Evolutionary conservation across 1,140 invertebrate species (phyloP).

Genomic region (Drosophila parvula): DNA sequence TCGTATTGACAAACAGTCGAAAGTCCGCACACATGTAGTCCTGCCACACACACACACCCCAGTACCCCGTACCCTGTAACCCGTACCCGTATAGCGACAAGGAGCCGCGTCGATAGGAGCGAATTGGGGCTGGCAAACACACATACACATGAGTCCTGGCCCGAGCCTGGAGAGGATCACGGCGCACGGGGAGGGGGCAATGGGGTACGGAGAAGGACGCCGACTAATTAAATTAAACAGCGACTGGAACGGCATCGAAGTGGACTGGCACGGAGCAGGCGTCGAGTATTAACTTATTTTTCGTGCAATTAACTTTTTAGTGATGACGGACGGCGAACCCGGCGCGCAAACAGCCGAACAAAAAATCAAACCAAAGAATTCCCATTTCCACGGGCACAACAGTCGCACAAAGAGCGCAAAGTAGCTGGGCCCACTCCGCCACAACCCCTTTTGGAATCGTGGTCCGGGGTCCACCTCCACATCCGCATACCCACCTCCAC

Average conservation of each 20-base stretch:
- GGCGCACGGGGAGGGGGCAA: neutral
- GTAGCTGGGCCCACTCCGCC: constrained; percentile 47
- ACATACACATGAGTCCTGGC: constrained; percentile 31
- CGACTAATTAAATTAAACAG: constrained; percentile 80
- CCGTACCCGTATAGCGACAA: constrained; percentile 23
- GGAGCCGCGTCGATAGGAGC: constrained; percentile 42
- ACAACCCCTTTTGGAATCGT: neutral
- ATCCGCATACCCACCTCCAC: neutral
- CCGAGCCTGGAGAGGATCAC: constrained; percentile 1
- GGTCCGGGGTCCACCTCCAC: neutral
- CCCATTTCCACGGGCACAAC: constrained; percentile 58
- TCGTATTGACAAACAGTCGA: constrained; percentile 65
- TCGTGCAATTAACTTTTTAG: constrained; percentile 83
- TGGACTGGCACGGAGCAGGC: constrained; percentile 48
- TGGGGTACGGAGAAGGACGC: constrained; percentile 39
- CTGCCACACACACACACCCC: constrained; percentile 8
- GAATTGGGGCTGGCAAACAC: constrained; percentile 24
- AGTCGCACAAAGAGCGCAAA: constrained; percentile 62
- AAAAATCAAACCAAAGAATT: constrained; percentile 82
- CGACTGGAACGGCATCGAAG: constrained; percentile 66
- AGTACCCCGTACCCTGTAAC: no score
- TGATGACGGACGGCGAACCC: constrained; percentile 41
- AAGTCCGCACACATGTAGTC: constrained; percentile 27
- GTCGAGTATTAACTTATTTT: constrained; percentile 79
- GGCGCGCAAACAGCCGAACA: constrained; percentile 68